Conservation (phyloP, 2,113 vertebrate genomes). For the Monopterus albus region DNA sequence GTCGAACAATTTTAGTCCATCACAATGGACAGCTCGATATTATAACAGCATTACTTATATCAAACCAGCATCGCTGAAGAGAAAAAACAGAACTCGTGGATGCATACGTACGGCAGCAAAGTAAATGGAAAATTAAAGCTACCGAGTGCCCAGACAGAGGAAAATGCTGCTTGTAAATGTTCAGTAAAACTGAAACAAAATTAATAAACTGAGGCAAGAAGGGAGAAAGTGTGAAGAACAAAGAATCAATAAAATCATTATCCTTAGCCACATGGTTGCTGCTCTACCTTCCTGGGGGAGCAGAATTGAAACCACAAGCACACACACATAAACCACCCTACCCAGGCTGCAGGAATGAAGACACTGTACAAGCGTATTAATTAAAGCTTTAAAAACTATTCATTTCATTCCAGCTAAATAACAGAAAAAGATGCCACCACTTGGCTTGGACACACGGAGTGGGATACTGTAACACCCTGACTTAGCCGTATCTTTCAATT, state of each 20-base stretch:
- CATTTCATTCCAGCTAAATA: slow-evolving; percentile 25
- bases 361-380: slow-evolving; percentile 28
- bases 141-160: background rate
- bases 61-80: background rate
- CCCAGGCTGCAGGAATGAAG: slow-evolving; percentile 34
- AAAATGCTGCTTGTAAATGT: slow-evolving; percentile 5
- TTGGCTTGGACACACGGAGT: background rate
- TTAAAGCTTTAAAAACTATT: slow-evolving; percentile 50
- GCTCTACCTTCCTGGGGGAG: slow-evolving; percentile 44
- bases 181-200: slow-evolving; percentile 16
- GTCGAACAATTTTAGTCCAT: too few species aligned
- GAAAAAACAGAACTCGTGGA: background rate
- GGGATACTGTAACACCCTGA: background rate
- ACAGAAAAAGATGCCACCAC: slow-evolving; percentile 6
- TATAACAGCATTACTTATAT: background rate
- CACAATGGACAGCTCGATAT: too few species aligned
- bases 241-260: slow-evolving; percentile 58
- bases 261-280: slow-evolving; percentile 51
- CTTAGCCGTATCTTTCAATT: background rate
- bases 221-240: slow-evolving; percentile 24
- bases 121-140: background rate
- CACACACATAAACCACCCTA: slow-evolving; percentile 50
- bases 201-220: slow-evolving; percentile 2
- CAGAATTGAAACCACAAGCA: slow-evolving; percentile 45
- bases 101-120: slow-evolving; percentile 1